Evolutionary conservation across 2,888 invertebrate species (phyloP), one percentile per base, ranked within the genome.

Genomic region (Lepidochitona cinerea): DNA sequence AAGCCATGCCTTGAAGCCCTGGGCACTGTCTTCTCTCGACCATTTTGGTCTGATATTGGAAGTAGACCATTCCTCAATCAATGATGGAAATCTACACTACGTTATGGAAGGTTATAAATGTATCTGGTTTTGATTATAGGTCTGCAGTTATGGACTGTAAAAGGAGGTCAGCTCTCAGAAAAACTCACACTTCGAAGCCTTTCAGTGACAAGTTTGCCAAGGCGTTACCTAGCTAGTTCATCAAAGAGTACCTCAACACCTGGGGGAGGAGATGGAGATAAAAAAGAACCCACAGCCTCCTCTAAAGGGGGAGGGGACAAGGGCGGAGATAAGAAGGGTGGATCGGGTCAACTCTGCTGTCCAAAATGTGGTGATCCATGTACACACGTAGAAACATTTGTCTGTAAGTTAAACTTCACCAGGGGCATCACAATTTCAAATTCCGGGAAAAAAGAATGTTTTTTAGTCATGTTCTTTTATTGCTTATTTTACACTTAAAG

Each of bases 281-380:
- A 59, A 9, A 59, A 59, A 59, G 59, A 59, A 2, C 4, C 32
- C 59, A 59, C 59, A 4, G 26, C 29, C 26, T 26, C 18, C 14
- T 29, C 59, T 14, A 59, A 59, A 26, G 59, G 59, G 9, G 66
- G 66, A 12, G 93, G 81, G 92, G 92, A 78, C 92, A 93, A 79
- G 35, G 84, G 83, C 0, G 84, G 81, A 23, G 82, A 83, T 32
- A 83, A 84, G 71, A 94, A 81, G 41, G 80, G 82, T 9, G 83
- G 49, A 37, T 75, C 69, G 36, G 75, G 70, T 7, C 87, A 87
- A 59, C 85, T 91, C 70, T 81, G 87, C n/a, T 98, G 98, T 89
- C 98, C 98, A 2, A 97, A 97, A 91, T 98, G 98, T 91, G 97
- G 97, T 1, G 97, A 97, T 91, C 96, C 97, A n/a, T 98, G 97